Evolutionary conservation across 2,797 vertebrate genomes (phyloP).

Genomic region (Schizopygopsis pylzovi): DNA sequence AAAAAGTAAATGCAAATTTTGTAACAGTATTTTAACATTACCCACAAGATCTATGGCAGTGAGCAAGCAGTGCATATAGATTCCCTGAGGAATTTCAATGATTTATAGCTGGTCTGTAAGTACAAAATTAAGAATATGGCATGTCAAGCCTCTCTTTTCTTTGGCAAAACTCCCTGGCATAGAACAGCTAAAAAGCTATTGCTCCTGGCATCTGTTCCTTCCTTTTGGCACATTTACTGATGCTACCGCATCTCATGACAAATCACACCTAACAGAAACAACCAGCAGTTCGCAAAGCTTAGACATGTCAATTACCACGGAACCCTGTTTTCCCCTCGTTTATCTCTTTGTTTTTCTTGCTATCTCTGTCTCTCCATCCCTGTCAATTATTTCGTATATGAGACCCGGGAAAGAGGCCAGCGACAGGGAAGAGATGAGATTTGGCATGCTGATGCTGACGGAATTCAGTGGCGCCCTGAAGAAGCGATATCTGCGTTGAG

Average conservation of each 20-base stretch:
- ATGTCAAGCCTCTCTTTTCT: slow-evolving; percentile 4
- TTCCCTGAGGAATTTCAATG: slow-evolving; percentile 1
- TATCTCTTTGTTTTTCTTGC: slow-evolving; percentile 16
- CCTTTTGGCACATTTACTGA: slow-evolving; percentile 14
- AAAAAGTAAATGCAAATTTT: background rate
- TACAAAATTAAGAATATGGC: slow-evolving; percentile 22
- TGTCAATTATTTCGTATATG: slow-evolving; percentile 38
- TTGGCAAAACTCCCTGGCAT: background rate
- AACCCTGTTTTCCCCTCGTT: slow-evolving; percentile 12
- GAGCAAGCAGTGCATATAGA: background rate
- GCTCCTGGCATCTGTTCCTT: slow-evolving; percentile 21
- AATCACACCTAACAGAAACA: background rate
- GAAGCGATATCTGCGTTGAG: background rate
- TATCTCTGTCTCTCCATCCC: slow-evolving; percentile 14
- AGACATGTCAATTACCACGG: slow-evolving; percentile 37
- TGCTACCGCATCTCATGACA: background rate
- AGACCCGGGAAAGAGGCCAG: slow-evolving; percentile 19
- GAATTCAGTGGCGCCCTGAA: background rate
- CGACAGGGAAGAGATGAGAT: slow-evolving; percentile 18
- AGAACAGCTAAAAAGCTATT: slow-evolving; percentile 3
- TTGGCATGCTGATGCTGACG: slow-evolving; percentile 5
- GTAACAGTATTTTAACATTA: background rate
- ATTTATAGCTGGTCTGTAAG: background rate
- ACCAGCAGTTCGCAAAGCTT: background rate
- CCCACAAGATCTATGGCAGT: background rate